Evolutionary conservation across 2,888 invertebrate species (phyloP).

Genomic region (Pollenia labialis): DNA sequence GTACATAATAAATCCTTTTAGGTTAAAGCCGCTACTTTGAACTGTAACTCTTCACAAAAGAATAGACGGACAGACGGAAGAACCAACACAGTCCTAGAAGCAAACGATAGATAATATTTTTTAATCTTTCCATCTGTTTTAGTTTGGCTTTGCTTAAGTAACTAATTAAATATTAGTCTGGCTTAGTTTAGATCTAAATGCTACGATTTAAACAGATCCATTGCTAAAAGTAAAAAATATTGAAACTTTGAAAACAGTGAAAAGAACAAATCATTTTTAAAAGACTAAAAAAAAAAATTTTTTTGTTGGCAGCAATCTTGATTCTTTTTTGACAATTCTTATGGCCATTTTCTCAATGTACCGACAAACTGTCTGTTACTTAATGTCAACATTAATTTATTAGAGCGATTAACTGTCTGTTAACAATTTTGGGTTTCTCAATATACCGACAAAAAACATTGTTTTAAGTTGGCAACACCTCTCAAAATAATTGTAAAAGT

Average conservation of each 20-base stretch:
- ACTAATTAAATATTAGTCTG: conserved; percentile 64
- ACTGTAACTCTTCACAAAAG: conserved; percentile 11
- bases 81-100: background rate
- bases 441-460: too few species aligned
- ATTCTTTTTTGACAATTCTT: too few species aligned
- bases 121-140: conserved; percentile 32
- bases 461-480: too few species aligned
- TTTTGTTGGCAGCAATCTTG: too few species aligned
- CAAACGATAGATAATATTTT: background rate
- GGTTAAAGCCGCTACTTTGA: conserved; percentile 40
- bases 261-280: background rate
- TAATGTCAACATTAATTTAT: too few species aligned
- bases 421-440: too few species aligned
- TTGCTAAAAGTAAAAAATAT: background rate
- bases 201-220: conserved; percentile 54
- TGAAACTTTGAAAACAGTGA: background rate
- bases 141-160: conserved; percentile 10
- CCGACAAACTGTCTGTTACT: too few species aligned
- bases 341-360: too few species aligned
- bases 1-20: conserved; percentile 37
- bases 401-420: too few species aligned
- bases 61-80: background rate
- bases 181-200: conserved; percentile 65
- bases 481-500: too few species aligned
- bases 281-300: background rate